Conservation (phyloP, 2,888 invertebrate genomes). For the Ceraclea dissimilis region DNA sequence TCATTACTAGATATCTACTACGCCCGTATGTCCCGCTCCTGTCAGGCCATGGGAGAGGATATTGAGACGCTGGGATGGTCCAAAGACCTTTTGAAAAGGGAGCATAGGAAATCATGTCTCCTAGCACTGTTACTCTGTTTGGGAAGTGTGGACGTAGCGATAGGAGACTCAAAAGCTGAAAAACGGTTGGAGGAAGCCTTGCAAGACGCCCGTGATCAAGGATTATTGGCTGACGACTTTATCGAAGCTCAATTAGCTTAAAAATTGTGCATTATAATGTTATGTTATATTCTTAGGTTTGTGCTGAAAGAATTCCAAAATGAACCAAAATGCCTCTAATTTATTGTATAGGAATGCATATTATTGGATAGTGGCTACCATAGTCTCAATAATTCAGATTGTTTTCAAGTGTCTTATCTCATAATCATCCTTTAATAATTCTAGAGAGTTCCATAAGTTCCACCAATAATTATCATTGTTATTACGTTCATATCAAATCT, state of each 20-base stretch:
- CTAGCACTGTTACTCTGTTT: conserved; percentile 71
- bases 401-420: too few species aligned
- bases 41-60: conserved; percentile 53
- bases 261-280: not conserved
- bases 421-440: too few species aligned
- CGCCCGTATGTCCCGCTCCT: conserved; percentile 53
- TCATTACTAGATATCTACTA: conserved; percentile 64
- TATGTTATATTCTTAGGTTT: not conserved
- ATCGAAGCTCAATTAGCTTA: conserved; percentile 22
- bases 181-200: conserved; percentile 66
- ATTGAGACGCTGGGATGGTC: conserved; percentile 47
- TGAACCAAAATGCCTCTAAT: too few species aligned
- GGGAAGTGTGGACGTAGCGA: conserved; percentile 72
- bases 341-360: too few species aligned
- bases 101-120: conserved; percentile 61
- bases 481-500: too few species aligned
- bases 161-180: conserved; percentile 70
- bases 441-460: too few species aligned
- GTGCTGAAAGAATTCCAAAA: too few species aligned
- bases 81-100: conserved; percentile 48
- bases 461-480: too few species aligned
- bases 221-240: conserved; percentile 52
- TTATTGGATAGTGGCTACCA: too few species aligned
- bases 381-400: too few species aligned
- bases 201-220: conserved; percentile 63